Percentiles rank a stretch among this genome's conserved stretches.
These are phyloP conservation scores for Myotis planiceps DNA, from an alignment of 2,797 vertebrate genomes.

Conservation along the genomic window DNA sequence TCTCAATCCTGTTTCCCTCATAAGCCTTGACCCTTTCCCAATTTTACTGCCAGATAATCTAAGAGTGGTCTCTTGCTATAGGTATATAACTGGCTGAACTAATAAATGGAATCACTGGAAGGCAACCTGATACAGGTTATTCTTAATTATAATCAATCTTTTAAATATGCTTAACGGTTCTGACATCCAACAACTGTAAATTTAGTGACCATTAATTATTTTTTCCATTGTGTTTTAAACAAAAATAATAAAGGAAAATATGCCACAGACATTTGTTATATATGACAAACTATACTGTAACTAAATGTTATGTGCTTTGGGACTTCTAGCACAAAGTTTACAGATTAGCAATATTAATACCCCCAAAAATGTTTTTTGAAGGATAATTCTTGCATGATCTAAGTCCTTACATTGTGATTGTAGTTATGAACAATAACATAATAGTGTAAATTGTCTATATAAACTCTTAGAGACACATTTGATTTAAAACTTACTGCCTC, in stretches of 20 bases:
- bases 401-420: neutral
- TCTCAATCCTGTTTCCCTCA: neutral
- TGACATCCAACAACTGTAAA: neutral
- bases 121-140: neutral
- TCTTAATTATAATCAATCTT: slow-evolving; percentile 34
- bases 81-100: neutral
- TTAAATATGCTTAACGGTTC: slow-evolving; percentile 24
- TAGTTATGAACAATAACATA: neutral
- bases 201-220: neutral
- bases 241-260: slow-evolving; percentile 52
- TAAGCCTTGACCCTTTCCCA: neutral
- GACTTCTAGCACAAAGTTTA: neutral
- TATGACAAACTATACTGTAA: slow-evolving; percentile 43
- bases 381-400: slow-evolving; percentile 10
- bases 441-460: neutral
- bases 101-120: neutral
- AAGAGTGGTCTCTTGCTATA: neutral
- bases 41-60: neutral
- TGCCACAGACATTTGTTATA: slow-evolving; percentile 26
- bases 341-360: slow-evolving; percentile 7
- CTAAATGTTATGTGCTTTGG: slow-evolving; percentile 8
- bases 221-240: slow-evolving; percentile 40
- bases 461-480: neutral
- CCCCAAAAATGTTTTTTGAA: slow-evolving; percentile 27
- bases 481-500: slow-evolving; percentile 41